Evolutionary conservation across 1,140 invertebrate species (phyloP).

Genomic region (Papilio machaon): DNA sequence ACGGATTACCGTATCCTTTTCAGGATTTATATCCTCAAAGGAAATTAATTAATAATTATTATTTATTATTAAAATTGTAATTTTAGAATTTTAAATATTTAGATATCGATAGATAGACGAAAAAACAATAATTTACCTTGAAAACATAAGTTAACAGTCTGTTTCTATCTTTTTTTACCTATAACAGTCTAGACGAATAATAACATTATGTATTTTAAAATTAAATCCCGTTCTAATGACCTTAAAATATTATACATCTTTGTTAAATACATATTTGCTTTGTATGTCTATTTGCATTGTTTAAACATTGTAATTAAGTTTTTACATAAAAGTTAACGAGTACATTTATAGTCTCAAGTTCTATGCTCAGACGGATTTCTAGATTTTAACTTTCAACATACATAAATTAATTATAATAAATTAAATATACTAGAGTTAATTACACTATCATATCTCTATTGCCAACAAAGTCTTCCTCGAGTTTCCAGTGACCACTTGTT

Average conservation of each 20-base stretch:
- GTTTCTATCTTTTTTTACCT: neutral
- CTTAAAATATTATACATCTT: neutral
- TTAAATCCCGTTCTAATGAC: conserved; percentile 13
- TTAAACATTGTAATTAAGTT: neutral
- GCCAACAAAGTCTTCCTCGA: too few species aligned
- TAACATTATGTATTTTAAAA: neutral
- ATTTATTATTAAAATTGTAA: too few species aligned
- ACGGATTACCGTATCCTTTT: too few species aligned
- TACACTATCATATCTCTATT: too few species aligned
- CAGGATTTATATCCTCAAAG: too few species aligned
- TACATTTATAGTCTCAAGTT: neutral
- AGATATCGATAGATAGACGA: neutral
- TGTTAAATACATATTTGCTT: neutral
- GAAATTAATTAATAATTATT: too few species aligned
- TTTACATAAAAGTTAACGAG: neutral
- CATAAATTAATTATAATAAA: conserved; percentile 2
- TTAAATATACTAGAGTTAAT: neutral
- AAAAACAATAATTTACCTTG: neutral
- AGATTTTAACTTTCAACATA: neutral
- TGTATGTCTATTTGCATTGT: neutral
- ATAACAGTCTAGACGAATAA: neutral
- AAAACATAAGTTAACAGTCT: neutral
- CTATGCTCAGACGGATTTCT: neutral
- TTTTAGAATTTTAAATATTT: too few species aligned
- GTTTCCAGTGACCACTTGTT: too few species aligned